A percentile compares a stretch with the other conserved stretches of the same genome.
phyloP scores from a whole-genome alignment of 2,797 vertebrate genomes.

The Peromyscus melanophrys region DNA sequence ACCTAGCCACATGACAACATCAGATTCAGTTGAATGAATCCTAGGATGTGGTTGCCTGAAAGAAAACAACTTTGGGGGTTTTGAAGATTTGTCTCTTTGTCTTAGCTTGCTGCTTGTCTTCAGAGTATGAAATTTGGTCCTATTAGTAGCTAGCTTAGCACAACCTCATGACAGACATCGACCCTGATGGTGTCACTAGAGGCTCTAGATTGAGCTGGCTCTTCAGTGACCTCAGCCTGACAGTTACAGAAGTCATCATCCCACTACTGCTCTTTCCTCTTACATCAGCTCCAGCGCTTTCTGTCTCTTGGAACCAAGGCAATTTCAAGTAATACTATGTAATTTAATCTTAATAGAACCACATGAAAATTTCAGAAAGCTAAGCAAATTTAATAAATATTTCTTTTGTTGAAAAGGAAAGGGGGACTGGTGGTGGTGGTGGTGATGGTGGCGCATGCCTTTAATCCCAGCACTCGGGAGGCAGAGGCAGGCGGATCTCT shows the following conservation, averaged over 20 bases:
- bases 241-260: not conserved
- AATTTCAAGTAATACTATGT: not conserved
- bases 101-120: not conserved
- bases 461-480: no score
- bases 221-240: not conserved
- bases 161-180: not conserved
- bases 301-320: not conserved
- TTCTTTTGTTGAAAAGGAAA: not conserved
- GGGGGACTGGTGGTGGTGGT: not conserved
- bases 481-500: no score
- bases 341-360: slow-evolving; percentile 59
- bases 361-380: not conserved
- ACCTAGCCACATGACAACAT: not conserved
- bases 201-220: not conserved
- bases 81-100: not conserved
- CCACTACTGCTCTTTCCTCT: not conserved
- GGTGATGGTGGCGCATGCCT: no score
- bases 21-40: not conserved
- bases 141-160: not conserved
- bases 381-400: slow-evolving; percentile 23
- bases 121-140: not conserved
- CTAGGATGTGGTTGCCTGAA: not conserved
- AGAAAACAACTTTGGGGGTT: not conserved
- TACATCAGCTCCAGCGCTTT: slow-evolving; percentile 13
- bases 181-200: not conserved